Conservation (phyloP, 2,888 invertebrate genomes). For the Trachelus troglodyta region DNA sequence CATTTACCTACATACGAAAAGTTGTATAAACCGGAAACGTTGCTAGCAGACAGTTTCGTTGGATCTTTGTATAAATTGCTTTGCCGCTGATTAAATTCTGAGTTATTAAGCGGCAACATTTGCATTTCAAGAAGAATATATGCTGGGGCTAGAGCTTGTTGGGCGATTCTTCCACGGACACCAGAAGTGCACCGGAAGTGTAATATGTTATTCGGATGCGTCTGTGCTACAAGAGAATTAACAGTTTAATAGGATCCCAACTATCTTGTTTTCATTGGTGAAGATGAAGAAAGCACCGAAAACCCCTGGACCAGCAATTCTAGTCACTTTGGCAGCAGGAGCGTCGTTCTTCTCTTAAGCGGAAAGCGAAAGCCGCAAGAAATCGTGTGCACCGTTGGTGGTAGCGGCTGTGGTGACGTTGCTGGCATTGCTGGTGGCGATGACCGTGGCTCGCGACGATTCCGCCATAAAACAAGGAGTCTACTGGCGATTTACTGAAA, state of each 20-base stretch:
- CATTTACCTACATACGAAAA: background rate
- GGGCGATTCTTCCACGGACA: background rate
- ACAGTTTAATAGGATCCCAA: background rate
- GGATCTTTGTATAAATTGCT: conserved; percentile 39
- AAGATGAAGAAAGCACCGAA: background rate
- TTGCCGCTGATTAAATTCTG: conserved; percentile 46
- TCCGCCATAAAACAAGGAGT: conserved; percentile 30
- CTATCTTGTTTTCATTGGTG: background rate
- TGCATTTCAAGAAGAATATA: conserved; percentile 39
- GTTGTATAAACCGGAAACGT: conserved; percentile 4
- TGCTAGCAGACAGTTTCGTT: conserved; percentile 6
- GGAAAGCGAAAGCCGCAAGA: background rate
- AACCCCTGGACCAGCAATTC: background rate
- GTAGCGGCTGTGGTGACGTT: background rate
- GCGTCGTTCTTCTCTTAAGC: background rate
- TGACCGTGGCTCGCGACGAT: background rate
- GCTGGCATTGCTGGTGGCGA: background rate
- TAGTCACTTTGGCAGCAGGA: background rate
- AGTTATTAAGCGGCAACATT: conserved; percentile 40
- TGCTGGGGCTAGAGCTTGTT: conserved; percentile 6
- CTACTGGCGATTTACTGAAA: conserved; percentile 45
- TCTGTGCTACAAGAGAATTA: background rate
- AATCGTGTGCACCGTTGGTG: background rate
- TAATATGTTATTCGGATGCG: background rate
- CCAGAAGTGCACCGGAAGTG: background rate